Conservation (phyloP, 2,888 invertebrate species). For the Gerris lacustris region DNA sequence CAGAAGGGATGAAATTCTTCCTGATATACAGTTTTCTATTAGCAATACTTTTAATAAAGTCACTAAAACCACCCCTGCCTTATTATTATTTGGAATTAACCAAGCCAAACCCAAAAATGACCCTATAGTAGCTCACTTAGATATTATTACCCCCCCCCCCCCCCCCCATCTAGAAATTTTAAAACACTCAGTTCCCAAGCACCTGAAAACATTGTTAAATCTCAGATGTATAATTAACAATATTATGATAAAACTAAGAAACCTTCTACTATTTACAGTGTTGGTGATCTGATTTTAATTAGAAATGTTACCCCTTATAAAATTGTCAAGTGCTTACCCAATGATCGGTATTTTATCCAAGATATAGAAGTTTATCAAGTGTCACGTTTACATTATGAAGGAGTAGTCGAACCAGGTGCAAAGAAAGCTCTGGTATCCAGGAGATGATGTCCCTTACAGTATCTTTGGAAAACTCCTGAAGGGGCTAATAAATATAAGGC, state of each 20-base stretch:
- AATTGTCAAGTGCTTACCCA: conserved; percentile 22
- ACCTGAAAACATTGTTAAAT: conserved; percentile 2
- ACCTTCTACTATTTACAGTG: not conserved
- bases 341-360: conserved; percentile 26
- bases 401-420: conserved; percentile 10
- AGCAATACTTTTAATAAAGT: conserved; percentile 31
- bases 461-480: no score
- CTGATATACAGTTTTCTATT: conserved; percentile 32
- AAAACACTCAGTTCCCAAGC: not conserved
- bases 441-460: no score
- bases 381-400: conserved; percentile 8
- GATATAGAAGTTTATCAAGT: conserved; percentile 24
- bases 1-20: conserved; percentile 34
- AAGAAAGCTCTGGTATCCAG: no score
- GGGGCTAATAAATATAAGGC: no score
- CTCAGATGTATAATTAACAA: not conserved
- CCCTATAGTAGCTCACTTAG: not conserved
- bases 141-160: not conserved
- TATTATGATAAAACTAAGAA: no score
- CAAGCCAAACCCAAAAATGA: not conserved
- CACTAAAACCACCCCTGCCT: conserved; percentile 27
- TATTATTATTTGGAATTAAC: conserved; percentile 31
- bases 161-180: not conserved
- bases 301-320: conserved; percentile 27
- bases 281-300: conserved; percentile 26